Evolutionary conservation across 2,797 vertebrate species (phyloP).

Genomic region (Acanthopagrus latus): DNA sequence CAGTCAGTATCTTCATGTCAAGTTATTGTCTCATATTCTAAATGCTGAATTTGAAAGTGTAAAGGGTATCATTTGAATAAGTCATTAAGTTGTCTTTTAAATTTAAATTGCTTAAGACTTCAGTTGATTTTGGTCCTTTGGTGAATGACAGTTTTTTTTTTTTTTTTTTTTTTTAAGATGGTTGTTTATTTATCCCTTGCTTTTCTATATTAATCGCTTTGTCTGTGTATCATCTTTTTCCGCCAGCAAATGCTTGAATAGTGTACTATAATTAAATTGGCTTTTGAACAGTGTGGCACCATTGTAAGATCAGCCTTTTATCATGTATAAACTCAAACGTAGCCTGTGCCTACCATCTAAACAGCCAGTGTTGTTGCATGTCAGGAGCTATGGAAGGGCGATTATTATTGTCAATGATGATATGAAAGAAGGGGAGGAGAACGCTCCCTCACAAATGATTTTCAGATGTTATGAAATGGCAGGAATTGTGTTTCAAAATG

Average conservation of each 20-base stretch:
- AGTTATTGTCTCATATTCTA: neutral
- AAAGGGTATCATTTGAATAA: neutral
- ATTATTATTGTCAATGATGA: conserved; percentile 18
- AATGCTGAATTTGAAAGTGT: neutral
- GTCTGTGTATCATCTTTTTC: conserved; percentile 8
- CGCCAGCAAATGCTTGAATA: neutral
- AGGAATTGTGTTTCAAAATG: neutral
- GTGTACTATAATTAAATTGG: conserved; percentile 40
- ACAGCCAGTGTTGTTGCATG: conserved; percentile 14
- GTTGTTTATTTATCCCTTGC: neutral
- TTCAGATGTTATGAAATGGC: neutral
- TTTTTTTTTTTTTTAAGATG: neutral
- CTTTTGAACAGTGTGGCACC: conserved; percentile 15
- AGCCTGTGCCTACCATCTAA: conserved; percentile 1
- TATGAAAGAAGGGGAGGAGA: conserved; percentile 25
- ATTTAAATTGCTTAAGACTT: neutral
- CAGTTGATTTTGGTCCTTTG: neutral
- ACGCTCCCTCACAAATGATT: neutral
- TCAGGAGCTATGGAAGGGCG: conserved; percentile 24
- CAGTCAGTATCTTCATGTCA: neutral
- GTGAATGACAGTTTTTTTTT: neutral
- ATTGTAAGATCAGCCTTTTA: conserved; percentile 6
- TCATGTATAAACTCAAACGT: conserved; percentile 16
- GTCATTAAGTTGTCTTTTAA: neutral
- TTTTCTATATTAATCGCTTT: conserved; percentile 16